Percentiles rank a stretch among this genome's conserved stretches.
These are phyloP conservation scores for Lerema accius DNA, from an alignment of 1,140 invertebrate species.

Conservation along the genomic window DNA sequence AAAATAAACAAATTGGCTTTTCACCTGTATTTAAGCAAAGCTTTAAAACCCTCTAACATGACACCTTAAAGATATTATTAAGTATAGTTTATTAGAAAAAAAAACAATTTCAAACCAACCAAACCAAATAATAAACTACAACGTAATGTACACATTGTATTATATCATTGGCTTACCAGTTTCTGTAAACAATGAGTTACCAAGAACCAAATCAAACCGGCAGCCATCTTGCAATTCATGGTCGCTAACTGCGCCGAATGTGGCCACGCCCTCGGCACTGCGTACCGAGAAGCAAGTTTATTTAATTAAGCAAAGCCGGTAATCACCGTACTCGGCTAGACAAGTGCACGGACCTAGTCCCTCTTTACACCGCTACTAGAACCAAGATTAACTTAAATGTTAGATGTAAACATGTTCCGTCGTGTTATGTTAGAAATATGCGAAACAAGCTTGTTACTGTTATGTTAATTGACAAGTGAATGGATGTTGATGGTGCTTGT, in stretches of 20 bases:
- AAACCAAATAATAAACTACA: too few relatives aligned
- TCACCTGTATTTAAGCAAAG: too few relatives aligned
- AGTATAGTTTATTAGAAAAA: too few relatives aligned
- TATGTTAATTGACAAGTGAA: too few relatives aligned
- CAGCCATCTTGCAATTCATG: slow-evolving; percentile 23
- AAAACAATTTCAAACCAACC: too few relatives aligned
- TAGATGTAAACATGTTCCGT: too few relatives aligned
- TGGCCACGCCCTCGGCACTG: slow-evolving; percentile 30
- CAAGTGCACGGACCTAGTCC: neutral
- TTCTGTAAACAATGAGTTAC: neutral
- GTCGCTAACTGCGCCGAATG: slow-evolving; percentile 23
- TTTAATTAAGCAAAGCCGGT: slow-evolving; percentile 63
- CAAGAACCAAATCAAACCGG: slow-evolving; percentile 2
- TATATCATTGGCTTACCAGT: neutral
- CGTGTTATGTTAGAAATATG: too few relatives aligned
- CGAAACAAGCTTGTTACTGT: too few relatives aligned
- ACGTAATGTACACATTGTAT: neutral
- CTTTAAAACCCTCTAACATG: too few relatives aligned
- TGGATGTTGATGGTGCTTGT: too few relatives aligned
- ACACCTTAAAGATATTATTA: too few relatives aligned
- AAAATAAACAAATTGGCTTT: too few relatives aligned
- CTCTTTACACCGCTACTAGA: neutral
- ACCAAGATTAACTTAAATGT: neutral
- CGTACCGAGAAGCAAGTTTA: slow-evolving; percentile 59
- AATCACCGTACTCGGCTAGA: slow-evolving; percentile 52